These are phyloP conservation scores for Melanotaenia maccullochi DNA, from an alignment of 2,797 vertebrate species.

Conservation along the genomic window DNA sequence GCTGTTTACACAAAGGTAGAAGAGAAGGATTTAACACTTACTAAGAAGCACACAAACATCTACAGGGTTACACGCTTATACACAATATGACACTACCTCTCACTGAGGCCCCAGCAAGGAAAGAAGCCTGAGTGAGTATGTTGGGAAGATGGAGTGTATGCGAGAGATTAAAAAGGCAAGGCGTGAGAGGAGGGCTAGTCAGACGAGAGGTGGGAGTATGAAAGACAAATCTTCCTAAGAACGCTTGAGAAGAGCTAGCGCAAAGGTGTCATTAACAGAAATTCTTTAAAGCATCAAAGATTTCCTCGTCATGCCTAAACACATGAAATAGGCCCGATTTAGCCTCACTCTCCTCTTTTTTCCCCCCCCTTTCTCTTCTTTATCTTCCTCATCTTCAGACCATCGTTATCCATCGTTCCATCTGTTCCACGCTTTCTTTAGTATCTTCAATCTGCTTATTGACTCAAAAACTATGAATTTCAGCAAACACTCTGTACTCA, in stretches of 20 bases:
- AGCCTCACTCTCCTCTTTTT: constrained; percentile 11
- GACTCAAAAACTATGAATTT: constrained; percentile 34
- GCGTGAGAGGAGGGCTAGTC: constrained; percentile 75
- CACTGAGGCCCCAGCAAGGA: constrained; percentile 63
- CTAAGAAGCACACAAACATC: constrained; percentile 50
- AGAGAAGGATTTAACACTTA: constrained; percentile 71
- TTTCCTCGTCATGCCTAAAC: constrained; percentile 71
- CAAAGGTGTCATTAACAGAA: constrained; percentile 76
- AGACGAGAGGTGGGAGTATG: constrained; percentile 80
- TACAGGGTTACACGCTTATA: not conserved
- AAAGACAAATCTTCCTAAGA: constrained; percentile 83
- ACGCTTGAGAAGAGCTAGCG: constrained; percentile 71
- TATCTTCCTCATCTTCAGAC: constrained; percentile 43
- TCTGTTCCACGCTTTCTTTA: constrained; percentile 11
- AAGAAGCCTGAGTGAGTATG: constrained; percentile 67
- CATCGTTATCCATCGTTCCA: constrained; percentile 28
- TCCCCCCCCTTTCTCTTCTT: constrained; percentile 25
- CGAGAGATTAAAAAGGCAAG: constrained; percentile 75
- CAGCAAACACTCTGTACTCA: constrained; percentile 17
- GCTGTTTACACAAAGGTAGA: constrained; percentile 70
- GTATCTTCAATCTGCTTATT: constrained; percentile 18
- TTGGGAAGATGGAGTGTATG: constrained; percentile 67
- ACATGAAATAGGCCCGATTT: constrained; percentile 49
- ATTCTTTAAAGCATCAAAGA: constrained; percentile 78
- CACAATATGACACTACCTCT: constrained; percentile 59